These are phyloP conservation scores for Epirrhoe alternata DNA, from an alignment of 2,888 invertebrate genomes.

Conservation along the genomic window DNA sequence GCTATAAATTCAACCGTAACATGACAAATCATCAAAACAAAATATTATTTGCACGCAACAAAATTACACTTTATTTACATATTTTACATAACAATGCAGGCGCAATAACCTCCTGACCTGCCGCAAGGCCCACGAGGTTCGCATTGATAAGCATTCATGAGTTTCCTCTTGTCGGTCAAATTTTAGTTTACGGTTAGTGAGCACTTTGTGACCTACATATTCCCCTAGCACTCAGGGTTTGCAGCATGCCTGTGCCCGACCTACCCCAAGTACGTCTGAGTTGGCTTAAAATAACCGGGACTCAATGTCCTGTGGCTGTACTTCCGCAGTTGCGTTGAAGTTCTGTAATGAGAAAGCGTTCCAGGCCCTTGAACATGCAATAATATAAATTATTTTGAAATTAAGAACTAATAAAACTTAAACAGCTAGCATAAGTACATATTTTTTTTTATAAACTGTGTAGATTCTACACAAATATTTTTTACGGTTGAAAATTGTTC, in stretches of 20 bases:
- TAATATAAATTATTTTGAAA: background rate
- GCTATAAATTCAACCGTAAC: background rate
- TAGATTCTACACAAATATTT: too few species aligned
- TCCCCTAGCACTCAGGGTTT: slow-evolving; percentile 79
- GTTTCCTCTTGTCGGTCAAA: slow-evolving; percentile 50
- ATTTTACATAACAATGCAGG: slow-evolving; percentile 62
- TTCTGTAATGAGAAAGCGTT: background rate
- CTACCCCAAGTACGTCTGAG: slow-evolving; percentile 70
- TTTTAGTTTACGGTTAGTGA: slow-evolving; percentile 46
- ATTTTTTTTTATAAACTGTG: too few species aligned
- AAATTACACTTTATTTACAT: slow-evolving; percentile 45
- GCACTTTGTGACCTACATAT: slow-evolving; percentile 74
- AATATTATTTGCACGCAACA: slow-evolving; percentile 34
- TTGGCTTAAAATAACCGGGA: slow-evolving; percentile 76
- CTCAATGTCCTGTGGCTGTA: slow-evolving; percentile 54
- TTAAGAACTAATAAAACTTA: too few species aligned
- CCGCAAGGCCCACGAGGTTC: slow-evolving; percentile 65
- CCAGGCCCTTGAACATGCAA: background rate
- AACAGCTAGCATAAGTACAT: too few species aligned
- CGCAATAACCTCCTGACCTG: slow-evolving; percentile 75
- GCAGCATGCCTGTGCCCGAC: slow-evolving; percentile 78
- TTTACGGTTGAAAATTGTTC: too few species aligned
- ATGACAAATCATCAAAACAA: slow-evolving; percentile 29
- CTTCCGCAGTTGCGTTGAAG: slow-evolving; percentile 55
- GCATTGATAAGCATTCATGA: slow-evolving; percentile 60